Conservation (phyloP, 2,888 invertebrate genomes). For the Endomychus coccineus region DNA sequence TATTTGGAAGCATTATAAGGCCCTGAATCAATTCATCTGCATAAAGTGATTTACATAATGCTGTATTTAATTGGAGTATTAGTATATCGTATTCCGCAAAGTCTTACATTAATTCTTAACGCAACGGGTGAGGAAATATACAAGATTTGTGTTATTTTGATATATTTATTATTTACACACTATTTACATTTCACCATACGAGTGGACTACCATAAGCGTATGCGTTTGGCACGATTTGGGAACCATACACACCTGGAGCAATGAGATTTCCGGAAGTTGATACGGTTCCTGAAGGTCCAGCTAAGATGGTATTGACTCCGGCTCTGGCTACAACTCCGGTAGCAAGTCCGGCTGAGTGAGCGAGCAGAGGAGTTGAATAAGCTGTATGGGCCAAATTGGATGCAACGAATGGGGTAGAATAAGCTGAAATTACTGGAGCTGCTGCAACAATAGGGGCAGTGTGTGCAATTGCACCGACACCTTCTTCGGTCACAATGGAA, state of each 20-base stretch:
- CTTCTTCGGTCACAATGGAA: constrained; percentile 26
- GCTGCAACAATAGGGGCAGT: constrained; percentile 12
- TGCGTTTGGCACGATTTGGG: no score
- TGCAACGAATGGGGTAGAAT: constrained; percentile 14
- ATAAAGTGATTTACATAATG: no score
- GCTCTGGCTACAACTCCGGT: constrained; percentile 16
- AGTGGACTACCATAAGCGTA: no score
- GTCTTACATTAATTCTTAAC: no score
- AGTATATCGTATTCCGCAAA: no score
- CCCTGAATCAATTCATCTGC: no score
- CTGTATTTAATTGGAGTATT: no score
- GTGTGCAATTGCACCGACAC: constrained; percentile 12
- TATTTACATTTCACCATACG: no score
- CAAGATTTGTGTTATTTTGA: no score
- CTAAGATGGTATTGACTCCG: constrained; percentile 19
- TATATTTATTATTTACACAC: no score
- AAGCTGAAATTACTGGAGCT: constrained; percentile 9
- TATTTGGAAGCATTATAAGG: no score
- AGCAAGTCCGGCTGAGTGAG: constrained; percentile 14
- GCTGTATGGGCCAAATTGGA: constrained; percentile 13
- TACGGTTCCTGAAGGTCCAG: constrained; percentile 32
- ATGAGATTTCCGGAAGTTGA: not conserved
- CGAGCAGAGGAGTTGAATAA: constrained; percentile 11
- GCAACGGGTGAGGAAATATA: no score
- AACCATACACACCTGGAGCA: constrained; percentile 1